These are phyloP conservation scores for Eilema depressum DNA, from an alignment of 2,888 invertebrate genomes.

Conservation along the genomic window DNA sequence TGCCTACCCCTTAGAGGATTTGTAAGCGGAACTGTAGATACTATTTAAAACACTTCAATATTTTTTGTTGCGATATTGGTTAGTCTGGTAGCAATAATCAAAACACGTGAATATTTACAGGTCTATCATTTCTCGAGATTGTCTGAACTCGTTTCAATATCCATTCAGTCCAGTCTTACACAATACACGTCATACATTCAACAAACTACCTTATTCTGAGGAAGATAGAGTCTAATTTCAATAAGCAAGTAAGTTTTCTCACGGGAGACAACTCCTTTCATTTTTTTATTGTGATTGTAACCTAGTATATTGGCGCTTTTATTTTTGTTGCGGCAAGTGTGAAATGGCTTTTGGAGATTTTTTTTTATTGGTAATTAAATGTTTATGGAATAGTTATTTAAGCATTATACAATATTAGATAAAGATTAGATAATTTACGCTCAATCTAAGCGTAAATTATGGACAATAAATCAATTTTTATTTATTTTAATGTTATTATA, in stretches of 20 bases:
- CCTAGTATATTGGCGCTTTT: slow-evolving; percentile 34
- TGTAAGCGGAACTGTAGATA: no score
- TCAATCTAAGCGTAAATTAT: not conserved
- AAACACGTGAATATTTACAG: slow-evolving; percentile 11
- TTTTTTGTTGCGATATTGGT: not conserved
- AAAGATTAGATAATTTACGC: no score
- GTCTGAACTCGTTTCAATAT: slow-evolving; percentile 18
- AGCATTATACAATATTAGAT: not conserved
- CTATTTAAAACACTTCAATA: no score
- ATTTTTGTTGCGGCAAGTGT: slow-evolving; percentile 28
- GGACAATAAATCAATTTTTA: not conserved
- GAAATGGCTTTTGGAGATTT: slow-evolving; percentile 11
- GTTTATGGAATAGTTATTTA: not conserved
- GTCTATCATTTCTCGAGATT: slow-evolving; percentile 7
- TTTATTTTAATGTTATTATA: not conserved
- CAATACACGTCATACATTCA: slow-evolving; percentile 8
- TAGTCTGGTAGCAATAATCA: not conserved
- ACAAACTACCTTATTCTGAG: slow-evolving; percentile 17
- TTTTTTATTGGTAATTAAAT: slow-evolving; percentile 8
- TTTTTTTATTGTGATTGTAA: slow-evolving; percentile 44
- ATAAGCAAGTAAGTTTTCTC: slow-evolving; percentile 28
- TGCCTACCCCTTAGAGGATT: not conserved
- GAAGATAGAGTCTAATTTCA: slow-evolving; percentile 11
- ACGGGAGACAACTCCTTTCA: slow-evolving; percentile 28
- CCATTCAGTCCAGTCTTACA: slow-evolving; percentile 17